Base-by-base conservation (phyloP, 2,888 invertebrate species). In the Merodon equestris region DNA sequence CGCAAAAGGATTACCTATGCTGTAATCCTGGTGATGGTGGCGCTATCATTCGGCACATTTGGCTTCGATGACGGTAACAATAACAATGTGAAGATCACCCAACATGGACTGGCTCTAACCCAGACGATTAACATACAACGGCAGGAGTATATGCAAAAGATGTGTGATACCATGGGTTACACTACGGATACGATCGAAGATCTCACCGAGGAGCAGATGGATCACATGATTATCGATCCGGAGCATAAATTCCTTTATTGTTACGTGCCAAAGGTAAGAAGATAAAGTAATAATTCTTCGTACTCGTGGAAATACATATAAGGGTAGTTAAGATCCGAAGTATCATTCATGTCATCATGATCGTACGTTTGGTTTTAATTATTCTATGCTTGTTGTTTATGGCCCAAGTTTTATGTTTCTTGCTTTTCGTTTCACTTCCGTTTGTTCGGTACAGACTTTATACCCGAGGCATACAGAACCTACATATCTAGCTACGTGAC, bases 231-330 rank as follows among this genome's bases (percentile, higher is more conserved):
- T 79, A 93, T 97, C 15, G 96, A 97, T 87, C 94, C 95, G 84
- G 91, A 92, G 72, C 95, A 96, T 85, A 94, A 94, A 87, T 90
- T 97, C 13, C 90, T 97, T 12, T 97, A 97, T 86, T 97, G 97
- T 87, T 97, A 97, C 88, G 96, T 97, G 81, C 97, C 97, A 72
- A 97, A 97, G 93, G 95, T 95, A 90, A 90, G 90, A 70, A 9
- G 10, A 40, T 3, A 36, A 9, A 36, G 7, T 45, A 42, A 5
- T 42, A n/a, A 38, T n/a, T 15, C 38, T 60, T 19, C 14, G 47
- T 57, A 40, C 36, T n/a, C n/a, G 34, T 53, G 17, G n/a, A 19
- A 27, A 7, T 4, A 27, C 27, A 27, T 27, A 4, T 7, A 27
- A 4, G 27, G 27, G 27, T 27, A 7, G 27, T 27, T 27, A 27